Evolutionary conservation across 2,797 vertebrate genomes (phyloP).

Genomic region (Danio aesculapii): DNA sequence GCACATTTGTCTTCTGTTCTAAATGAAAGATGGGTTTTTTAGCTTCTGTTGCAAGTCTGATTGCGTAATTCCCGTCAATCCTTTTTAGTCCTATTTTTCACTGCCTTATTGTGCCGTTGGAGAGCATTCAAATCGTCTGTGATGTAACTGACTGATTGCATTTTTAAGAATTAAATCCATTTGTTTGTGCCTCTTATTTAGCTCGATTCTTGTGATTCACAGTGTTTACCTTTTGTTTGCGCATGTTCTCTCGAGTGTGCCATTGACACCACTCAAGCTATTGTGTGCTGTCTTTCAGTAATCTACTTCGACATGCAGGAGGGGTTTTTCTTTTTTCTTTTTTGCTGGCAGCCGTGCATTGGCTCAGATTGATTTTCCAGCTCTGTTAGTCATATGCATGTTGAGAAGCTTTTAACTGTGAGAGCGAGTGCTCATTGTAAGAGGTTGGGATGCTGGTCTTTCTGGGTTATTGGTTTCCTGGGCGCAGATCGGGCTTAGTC

Average conservation of each 20-base stretch:
- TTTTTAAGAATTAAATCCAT: background rate
- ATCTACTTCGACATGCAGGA: slow-evolving; percentile 39
- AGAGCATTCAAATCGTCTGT: background rate
- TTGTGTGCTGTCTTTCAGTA: slow-evolving; percentile 27
- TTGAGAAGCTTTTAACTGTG: slow-evolving; percentile 42
- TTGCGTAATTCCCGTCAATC: background rate
- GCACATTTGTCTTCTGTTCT: background rate
- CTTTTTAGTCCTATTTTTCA: background rate
- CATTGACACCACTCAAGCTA: slow-evolving; percentile 32
- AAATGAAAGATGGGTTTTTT: background rate
- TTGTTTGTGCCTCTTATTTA: background rate
- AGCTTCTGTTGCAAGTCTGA: background rate
- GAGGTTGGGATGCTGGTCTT: slow-evolving; percentile 4
- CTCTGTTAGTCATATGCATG: slow-evolving; percentile 33
- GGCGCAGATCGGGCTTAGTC: background rate
- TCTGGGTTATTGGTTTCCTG: slow-evolving; percentile 17
- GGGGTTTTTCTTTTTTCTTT: slow-evolving; percentile 19
- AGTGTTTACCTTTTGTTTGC: slow-evolving; percentile 12
- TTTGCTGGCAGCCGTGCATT: slow-evolving; percentile 25
- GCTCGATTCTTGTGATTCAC: background rate
- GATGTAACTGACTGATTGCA: background rate
- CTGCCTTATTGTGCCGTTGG: background rate
- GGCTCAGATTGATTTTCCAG: slow-evolving; percentile 38
- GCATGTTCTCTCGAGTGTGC: slow-evolving; percentile 24
- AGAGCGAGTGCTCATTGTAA: slow-evolving; percentile 9